These are phyloP conservation scores for Spilosoma lubricipeda DNA, from an alignment of 2,888 invertebrate genomes.

Conservation along the genomic window DNA sequence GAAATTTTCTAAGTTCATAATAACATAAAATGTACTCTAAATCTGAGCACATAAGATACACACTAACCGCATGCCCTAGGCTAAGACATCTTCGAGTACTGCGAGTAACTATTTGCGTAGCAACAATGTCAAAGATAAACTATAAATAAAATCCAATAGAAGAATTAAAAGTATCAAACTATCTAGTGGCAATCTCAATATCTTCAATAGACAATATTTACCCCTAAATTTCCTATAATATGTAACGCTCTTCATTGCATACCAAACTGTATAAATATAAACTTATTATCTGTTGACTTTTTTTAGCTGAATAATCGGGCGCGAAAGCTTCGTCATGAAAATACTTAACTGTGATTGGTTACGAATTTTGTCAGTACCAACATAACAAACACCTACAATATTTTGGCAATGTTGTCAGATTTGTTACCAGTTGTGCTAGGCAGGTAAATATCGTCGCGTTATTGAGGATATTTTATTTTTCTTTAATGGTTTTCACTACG, in stretches of 20 bases:
- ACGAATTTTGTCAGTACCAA: constrained; percentile 74
- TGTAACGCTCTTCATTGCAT: constrained; percentile 36
- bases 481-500: constrained; percentile 72
- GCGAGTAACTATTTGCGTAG: constrained; percentile 35
- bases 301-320: constrained; percentile 76
- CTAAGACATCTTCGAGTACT: background rate
- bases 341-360: constrained; percentile 69
- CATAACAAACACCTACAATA: constrained; percentile 63
- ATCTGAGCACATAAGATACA: rapidly evolving
- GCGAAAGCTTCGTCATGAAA: constrained; percentile 80
- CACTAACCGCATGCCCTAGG: background rate
- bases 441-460: constrained; percentile 82
- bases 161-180: background rate
- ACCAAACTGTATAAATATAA: constrained; percentile 50
- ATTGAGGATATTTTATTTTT: constrained; percentile 77
- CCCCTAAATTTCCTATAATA: background rate
- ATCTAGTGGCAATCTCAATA: background rate
- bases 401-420: constrained; percentile 83
- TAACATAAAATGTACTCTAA: constrained; percentile 30
- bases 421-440: constrained; percentile 82
- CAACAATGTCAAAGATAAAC: constrained; percentile 34
- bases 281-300: constrained; percentile 62
- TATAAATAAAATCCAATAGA: background rate
- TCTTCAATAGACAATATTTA: background rate
- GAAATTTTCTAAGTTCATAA: background rate